Evolutionary conservation across 2,113 vertebrate genomes (phyloP).

Genomic region (Haemorhous mexicanus): DNA sequence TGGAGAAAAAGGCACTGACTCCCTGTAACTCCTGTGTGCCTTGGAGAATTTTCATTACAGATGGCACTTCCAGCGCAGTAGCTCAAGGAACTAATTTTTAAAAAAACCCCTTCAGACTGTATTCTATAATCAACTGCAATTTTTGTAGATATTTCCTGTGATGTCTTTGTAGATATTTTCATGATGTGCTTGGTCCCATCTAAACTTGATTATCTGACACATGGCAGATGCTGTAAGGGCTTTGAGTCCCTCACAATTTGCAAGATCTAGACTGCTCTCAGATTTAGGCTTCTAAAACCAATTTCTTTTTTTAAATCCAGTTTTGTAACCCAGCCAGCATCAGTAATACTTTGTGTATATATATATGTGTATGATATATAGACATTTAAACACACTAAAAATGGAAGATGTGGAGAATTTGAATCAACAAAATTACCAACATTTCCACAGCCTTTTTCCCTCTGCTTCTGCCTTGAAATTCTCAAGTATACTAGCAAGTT

Average conservation of each 20-base stretch:
- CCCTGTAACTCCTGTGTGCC: neutral
- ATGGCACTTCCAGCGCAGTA: fast-evolving
- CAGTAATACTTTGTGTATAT: neutral
- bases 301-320: neutral
- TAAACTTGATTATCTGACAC: neutral
- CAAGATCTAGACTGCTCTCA: neutral
- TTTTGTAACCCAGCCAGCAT: neutral
- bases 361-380: neutral
- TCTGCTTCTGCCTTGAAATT: neutral
- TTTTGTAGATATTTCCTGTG: neutral
- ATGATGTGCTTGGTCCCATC: neutral
- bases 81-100: neutral
- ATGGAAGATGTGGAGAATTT: neutral
- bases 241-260: neutral
- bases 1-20: neutral
- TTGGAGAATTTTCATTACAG: neutral
- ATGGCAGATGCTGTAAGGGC: neutral
- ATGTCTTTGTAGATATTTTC: neutral
- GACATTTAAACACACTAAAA: neutral
- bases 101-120: neutral
- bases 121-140: neutral
- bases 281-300: neutral
- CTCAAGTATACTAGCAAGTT: neutral
- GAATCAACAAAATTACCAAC: neutral
- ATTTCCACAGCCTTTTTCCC: neutral